A percentile compares a stretch with the other conserved stretches of the same genome.
Evolutionary conservation across 2,797 vertebrate genomes (phyloP).

Genomic region (Scyliorhinus canicula): DNA sequence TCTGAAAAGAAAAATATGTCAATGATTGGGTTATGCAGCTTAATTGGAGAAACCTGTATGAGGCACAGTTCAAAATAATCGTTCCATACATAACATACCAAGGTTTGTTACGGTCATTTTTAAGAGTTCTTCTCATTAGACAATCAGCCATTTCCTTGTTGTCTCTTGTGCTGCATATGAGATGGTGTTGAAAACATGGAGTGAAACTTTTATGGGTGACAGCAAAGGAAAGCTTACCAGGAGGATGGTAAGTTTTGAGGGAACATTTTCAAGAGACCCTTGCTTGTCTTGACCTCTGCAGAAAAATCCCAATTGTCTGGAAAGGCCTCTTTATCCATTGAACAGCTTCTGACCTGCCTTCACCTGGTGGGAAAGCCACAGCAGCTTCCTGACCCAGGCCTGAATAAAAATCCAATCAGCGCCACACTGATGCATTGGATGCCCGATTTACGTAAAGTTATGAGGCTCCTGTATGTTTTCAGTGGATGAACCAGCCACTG

Average conservation of each 20-base stretch:
- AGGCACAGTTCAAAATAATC: not conserved
- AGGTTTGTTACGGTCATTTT: not conserved
- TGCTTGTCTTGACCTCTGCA: not conserved
- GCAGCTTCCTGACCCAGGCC: not conserved
- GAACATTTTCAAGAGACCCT: not conserved
- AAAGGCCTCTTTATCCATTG: not conserved
- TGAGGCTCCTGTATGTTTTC: not conserved
- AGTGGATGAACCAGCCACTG: not conserved
- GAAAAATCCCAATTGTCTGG: not conserved
- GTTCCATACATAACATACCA: not conserved
- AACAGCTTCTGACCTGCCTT: not conserved
- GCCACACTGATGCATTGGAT: not conserved
- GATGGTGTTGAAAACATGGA: not conserved
- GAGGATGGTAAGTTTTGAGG: not conserved
- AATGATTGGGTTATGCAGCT: not conserved
- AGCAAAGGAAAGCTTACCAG: not conserved
- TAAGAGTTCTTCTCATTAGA: not conserved
- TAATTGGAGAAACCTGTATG: not conserved
- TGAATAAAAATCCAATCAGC: not conserved
- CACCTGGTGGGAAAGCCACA: not conserved
- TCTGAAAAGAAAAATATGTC: not conserved
- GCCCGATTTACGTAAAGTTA: not conserved
- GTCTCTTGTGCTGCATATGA: not conserved
- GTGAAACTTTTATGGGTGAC: not conserved
- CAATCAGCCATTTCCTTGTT: not conserved